Percentiles rank a stretch among this genome's conserved stretches.
Conservation (phyloP, 92 coral and sea anemone genomes). For the Palythoa caribaeorum region DNA sequence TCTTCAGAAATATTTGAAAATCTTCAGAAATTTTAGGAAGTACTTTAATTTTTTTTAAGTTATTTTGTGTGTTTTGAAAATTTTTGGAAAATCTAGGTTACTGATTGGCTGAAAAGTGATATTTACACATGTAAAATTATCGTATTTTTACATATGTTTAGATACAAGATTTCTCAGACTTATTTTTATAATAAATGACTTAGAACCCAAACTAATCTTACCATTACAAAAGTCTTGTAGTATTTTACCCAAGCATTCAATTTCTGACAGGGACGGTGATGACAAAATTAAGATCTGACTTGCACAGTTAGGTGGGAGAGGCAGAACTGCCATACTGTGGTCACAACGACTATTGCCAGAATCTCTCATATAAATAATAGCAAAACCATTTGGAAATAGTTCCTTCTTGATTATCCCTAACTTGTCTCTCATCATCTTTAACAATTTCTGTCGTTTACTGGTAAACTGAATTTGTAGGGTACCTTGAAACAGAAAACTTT, state of each 20-base stretch:
- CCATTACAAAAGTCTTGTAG: constrained; percentile 43
- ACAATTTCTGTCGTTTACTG: neutral
- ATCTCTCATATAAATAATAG: constrained; percentile 36
- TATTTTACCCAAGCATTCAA: constrained; percentile 29
- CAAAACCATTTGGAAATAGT: constrained; percentile 6
- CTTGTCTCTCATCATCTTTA: neutral
- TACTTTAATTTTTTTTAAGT: too few relatives aligned
- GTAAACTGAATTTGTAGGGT: constrained; percentile 18
- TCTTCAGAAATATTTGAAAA: too few relatives aligned
- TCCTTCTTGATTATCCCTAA: constrained; percentile 3
- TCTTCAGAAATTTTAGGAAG: too few relatives aligned
- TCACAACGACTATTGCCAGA: neutral
- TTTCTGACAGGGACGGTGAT: constrained; percentile 30
- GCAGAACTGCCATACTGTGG: constrained; percentile 44
- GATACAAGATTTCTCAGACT: too few relatives aligned
- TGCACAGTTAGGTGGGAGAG: neutral
- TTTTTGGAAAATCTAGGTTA: too few relatives aligned
- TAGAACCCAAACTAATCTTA: neutral
- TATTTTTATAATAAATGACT: neutral
- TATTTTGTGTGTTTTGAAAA: too few relatives aligned
- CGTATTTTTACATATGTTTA: too few relatives aligned
- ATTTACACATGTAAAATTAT: too few relatives aligned
- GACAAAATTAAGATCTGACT: constrained; percentile 3
- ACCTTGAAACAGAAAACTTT: constrained; percentile 5
- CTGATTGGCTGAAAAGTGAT: too few relatives aligned